Percentiles rank a stretch among this genome's conserved stretches.
Conservation (phyloP, 1,140 invertebrate genomes). For the Bursaphelenchus mucronatus region DNA sequence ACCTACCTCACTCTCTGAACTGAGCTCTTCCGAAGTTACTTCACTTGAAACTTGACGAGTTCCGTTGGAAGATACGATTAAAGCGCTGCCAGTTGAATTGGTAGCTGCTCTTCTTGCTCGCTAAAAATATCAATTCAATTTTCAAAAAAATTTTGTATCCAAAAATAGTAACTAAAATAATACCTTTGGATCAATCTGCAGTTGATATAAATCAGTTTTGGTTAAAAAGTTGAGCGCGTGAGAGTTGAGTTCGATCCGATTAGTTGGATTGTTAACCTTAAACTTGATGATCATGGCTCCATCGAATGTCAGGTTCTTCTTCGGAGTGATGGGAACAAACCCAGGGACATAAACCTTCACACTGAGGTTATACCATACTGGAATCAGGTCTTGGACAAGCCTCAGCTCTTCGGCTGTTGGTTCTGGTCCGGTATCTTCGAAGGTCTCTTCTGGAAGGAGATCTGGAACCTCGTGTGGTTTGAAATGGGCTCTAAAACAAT, state of each 20-base stretch:
- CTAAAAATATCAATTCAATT: conserved; percentile 11
- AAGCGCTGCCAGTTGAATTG: conserved; percentile 18
- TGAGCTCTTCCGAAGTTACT: conserved; percentile 6
- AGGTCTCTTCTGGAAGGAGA: conserved; percentile 17
- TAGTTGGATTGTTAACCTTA: conserved; percentile 32
- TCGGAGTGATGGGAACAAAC: conserved; percentile 32
- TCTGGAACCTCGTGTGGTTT: conserved; percentile 4
- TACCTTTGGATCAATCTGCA: background rate
- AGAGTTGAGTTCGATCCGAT: conserved; percentile 43
- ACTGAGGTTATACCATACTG: conserved; percentile 47
- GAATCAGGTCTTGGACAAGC: conserved; percentile 34
- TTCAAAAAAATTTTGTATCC: background rate
- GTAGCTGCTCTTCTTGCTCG: conserved; percentile 10
- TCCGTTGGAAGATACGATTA: conserved; percentile 28
- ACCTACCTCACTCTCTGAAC: conserved; percentile 8
- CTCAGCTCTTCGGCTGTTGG: conserved; percentile 42
- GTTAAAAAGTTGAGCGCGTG: conserved; percentile 36
- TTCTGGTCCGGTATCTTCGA: background rate
- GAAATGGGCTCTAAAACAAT: conserved; percentile 3
- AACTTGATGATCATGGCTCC: conserved; percentile 45
- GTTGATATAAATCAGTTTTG: conserved; percentile 13
- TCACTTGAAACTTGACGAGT: conserved; percentile 24
- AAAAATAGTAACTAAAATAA: conserved; percentile 1
- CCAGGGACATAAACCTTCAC: conserved; percentile 50
- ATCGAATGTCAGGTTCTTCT: conserved; percentile 50